These are phyloP conservation scores for Drosophila teissieri DNA, from an alignment of 1,140 invertebrate species.

Conservation along the genomic window DNA sequence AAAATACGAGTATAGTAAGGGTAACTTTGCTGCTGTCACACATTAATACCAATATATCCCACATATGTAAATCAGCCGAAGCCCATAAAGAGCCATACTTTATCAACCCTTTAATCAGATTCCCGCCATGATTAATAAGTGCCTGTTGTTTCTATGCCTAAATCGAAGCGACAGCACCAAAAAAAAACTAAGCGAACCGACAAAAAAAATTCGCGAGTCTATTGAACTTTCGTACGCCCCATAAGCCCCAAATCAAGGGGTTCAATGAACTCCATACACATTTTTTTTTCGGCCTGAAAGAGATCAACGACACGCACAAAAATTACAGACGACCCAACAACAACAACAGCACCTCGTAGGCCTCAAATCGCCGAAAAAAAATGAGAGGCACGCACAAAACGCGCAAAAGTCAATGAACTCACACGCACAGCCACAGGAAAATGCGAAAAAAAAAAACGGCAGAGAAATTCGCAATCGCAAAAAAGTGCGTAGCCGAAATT, in stretches of 20 bases:
- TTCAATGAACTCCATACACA: constrained; percentile 62
- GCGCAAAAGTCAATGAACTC: constrained; percentile 71
- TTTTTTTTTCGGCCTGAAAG: constrained; percentile 54
- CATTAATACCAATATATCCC: neutral
- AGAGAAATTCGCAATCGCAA: constrained; percentile 41
- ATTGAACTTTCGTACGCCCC: constrained; percentile 68
- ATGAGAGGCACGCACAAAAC: constrained; percentile 41
- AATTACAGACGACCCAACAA: constrained; percentile 35
- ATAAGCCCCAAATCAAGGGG: constrained; percentile 49
- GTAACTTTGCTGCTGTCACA: too few relatives aligned
- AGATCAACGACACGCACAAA: constrained; percentile 81
- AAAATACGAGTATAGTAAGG: too few relatives aligned
- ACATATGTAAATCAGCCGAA: constrained; percentile 17
- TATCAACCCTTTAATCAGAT: constrained; percentile 21
- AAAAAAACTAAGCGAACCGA: neutral
- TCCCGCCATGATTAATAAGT: constrained; percentile 29
- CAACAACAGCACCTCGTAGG: constrained; percentile 52
- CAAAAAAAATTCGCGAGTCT: constrained; percentile 66
- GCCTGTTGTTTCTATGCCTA: constrained; percentile 32
- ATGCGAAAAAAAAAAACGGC: constrained; percentile 15
- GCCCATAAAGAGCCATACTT: neutral
- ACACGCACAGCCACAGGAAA: constrained; percentile 6
- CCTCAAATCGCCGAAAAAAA: constrained; percentile 49
- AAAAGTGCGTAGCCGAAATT: constrained; percentile 45
- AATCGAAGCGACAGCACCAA: constrained; percentile 17